Conservation (phyloP, 2,888 invertebrate species). For the Rotaria macrura region DNA sequence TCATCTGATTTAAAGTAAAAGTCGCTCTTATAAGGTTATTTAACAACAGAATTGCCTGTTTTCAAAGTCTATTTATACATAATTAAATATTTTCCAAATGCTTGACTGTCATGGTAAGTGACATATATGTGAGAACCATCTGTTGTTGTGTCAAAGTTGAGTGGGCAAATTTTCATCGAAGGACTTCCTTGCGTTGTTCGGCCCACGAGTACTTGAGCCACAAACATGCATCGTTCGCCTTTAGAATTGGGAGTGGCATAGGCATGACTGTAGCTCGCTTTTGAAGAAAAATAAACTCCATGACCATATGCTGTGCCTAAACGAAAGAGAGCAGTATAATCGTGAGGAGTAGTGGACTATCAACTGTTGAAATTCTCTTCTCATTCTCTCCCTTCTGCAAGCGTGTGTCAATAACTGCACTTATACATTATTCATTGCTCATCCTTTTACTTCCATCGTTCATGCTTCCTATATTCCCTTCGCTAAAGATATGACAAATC, state of each 20-base stretch:
- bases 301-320: not conserved
- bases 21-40: too few relatives aligned
- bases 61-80: not conserved
- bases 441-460: too few relatives aligned
- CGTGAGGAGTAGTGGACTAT: too few relatives aligned
- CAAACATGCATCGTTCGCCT: not conserved
- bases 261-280: not conserved
- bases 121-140: not conserved
- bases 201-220: not conserved
- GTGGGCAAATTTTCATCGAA: not conserved
- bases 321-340: too few relatives aligned
- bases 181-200: not conserved
- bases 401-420: too few relatives aligned
- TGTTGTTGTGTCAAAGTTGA: not conserved
- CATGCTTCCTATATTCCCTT: too few relatives aligned
- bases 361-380: too few relatives aligned
- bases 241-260: not conserved
- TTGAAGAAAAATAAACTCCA: not conserved
- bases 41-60: too few relatives aligned
- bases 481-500: too few relatives aligned
- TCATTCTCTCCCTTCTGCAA: too few relatives aligned
- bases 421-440: too few relatives aligned
- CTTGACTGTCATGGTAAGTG: not conserved
- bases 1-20: too few relatives aligned
- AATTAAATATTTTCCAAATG: not conserved